Conservation (phyloP, 2,888 invertebrate species). For the Nycteola revayana region DNA sequence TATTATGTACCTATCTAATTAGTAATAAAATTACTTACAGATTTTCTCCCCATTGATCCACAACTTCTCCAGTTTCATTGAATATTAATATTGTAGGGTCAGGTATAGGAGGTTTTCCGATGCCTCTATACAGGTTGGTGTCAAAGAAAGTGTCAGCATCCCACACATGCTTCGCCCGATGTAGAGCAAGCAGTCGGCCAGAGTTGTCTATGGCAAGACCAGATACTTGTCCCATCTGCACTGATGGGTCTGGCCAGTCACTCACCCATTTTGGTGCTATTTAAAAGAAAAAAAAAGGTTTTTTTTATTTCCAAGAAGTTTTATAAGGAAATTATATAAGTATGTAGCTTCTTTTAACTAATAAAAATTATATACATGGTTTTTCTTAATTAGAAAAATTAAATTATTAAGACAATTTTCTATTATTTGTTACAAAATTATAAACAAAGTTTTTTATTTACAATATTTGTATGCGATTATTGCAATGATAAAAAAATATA, state of each 20-base stretch:
- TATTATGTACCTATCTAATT: background rate
- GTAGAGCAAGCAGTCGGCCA: conserved; percentile 91
- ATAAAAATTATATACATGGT: too few species aligned
- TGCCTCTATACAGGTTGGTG: conserved; percentile 79
- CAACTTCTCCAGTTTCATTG: conserved; percentile 82
- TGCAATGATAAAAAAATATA: too few species aligned
- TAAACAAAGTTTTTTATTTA: too few species aligned
- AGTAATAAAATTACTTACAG: conserved; percentile 77
- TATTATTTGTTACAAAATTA: too few species aligned
- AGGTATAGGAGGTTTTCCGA: conserved; percentile 82
- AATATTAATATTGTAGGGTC: conserved; percentile 85
- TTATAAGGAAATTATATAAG: too few species aligned
- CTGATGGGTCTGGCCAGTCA: conserved; percentile 79
- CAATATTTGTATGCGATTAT: too few species aligned
- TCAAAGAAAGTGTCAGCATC: conserved; percentile 80
- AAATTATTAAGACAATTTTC: too few species aligned
- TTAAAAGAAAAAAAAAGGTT: conserved; percentile 6
- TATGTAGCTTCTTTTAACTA: too few species aligned
- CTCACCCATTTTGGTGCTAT: conserved; percentile 78
- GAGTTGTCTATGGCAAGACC: conserved; percentile 88
- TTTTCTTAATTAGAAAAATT: too few species aligned
- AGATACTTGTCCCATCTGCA: conserved; percentile 88
- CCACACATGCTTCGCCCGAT: conserved; percentile 88
- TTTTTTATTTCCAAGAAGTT: background rate
- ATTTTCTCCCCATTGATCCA: conserved; percentile 86